These are phyloP conservation scores for Ochropacha duplaris DNA, from an alignment of 2,888 invertebrate species.

Conservation along the genomic window DNA sequence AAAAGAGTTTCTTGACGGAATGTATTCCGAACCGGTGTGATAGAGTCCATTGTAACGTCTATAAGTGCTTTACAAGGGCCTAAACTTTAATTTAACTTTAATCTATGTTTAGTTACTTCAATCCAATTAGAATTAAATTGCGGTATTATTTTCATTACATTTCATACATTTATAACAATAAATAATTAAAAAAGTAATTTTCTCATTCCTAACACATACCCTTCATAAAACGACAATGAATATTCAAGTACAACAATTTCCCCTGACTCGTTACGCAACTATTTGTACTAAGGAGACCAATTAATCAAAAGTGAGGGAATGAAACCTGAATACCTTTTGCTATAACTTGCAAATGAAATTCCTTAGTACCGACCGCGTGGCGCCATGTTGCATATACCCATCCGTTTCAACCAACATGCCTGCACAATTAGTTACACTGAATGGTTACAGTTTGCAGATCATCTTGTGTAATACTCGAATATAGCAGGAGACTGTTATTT, in stretches of 20 bases:
- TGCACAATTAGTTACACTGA: not conserved
- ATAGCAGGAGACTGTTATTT: not conserved
- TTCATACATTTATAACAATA: too few relatives aligned
- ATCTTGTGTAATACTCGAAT: not conserved
- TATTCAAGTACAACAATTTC: not conserved
- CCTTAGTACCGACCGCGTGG: not conserved
- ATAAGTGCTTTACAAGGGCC: too few relatives aligned
- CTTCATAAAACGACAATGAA: not conserved
- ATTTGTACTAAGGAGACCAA: not conserved
- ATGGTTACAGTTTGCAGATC: not conserved
- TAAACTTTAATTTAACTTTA: too few relatives aligned
- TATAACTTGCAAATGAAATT: not conserved
- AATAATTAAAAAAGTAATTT: too few relatives aligned
- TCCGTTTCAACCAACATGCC: not conserved
- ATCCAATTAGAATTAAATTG: too few relatives aligned
- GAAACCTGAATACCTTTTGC: not conserved
- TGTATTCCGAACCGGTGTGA: too few relatives aligned
- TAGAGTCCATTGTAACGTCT: too few relatives aligned
- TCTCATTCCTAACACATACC: too few relatives aligned
- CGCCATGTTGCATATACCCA: not conserved
- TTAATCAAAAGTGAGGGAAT: not conserved
- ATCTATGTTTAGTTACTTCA: too few relatives aligned
- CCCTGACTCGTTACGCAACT: not conserved
- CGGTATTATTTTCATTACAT: too few relatives aligned
- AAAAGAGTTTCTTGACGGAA: too few relatives aligned